phyloP scores from a whole-genome alignment of 2,113 vertebrate species.

The Podarcis raffonei region DNA sequence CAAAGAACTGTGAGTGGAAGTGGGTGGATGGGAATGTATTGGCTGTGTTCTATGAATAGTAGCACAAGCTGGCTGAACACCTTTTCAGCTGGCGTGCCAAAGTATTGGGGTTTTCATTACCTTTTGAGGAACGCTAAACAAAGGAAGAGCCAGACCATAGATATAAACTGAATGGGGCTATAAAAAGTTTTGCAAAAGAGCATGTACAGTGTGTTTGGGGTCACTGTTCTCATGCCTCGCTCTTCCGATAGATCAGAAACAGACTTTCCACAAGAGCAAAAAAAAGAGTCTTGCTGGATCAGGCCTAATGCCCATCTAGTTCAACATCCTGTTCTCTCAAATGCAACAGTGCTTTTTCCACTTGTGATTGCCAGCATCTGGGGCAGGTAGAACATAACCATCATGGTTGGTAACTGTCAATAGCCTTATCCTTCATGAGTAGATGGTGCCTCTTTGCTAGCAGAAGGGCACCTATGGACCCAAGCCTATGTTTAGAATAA shows the following conservation, averaged over 20 bases:
- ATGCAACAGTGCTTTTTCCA: too few species aligned
- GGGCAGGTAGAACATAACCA: too few species aligned
- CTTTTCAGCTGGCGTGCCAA: background rate
- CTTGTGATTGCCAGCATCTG: too few species aligned
- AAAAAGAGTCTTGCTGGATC: too few species aligned
- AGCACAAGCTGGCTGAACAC: background rate
- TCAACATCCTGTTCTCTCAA: too few species aligned
- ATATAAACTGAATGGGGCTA: background rate
- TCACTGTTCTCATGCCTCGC: background rate
- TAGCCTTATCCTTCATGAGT: background rate
- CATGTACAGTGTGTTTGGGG: background rate
- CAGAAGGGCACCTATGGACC: background rate
- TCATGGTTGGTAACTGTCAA: too few species aligned
- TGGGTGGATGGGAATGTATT: background rate
- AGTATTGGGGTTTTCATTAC: background rate
- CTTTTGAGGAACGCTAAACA: background rate
- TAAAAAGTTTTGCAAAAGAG: background rate
- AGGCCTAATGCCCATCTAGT: too few species aligned
- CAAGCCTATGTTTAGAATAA: background rate
- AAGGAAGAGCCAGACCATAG: background rate
- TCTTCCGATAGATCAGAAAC: background rate
- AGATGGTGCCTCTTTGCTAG: background rate
- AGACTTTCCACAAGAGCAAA: too few species aligned
- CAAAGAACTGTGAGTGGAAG: background rate
- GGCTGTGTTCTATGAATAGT: background rate